Percentiles rank a stretch among this genome's conserved stretches.
phyloP scores from a whole-genome alignment of 2,113 vertebrate species.

The Ploceus nigricollis region DNA sequence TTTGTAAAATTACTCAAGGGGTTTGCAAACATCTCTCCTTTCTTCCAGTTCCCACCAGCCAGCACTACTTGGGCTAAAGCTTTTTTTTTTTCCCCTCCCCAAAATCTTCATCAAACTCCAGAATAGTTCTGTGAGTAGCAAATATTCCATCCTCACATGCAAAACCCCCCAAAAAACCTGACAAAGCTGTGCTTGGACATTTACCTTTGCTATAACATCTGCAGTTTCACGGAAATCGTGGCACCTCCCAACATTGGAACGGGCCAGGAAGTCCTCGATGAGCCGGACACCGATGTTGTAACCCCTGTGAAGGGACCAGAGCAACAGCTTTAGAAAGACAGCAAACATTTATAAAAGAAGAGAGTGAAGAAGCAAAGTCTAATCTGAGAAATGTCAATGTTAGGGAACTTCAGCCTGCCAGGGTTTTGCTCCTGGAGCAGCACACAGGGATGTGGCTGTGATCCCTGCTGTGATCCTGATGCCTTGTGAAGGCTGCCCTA shows the following conservation, averaged over 20 bases:
- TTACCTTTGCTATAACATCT: conserved; percentile 97
- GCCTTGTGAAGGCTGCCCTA: not conserved
- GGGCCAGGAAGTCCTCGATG: conserved; percentile 96
- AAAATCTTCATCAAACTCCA: not conserved
- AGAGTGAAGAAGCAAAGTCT: rapidly evolving
- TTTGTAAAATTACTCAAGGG: not conserved
- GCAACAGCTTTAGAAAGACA: not conserved
- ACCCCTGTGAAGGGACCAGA: conserved; percentile 79
- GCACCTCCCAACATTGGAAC: conserved; percentile 95
- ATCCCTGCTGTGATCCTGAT: not conserved
- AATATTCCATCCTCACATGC: not conserved
- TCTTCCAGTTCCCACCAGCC: not conserved
- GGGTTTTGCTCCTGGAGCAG: not conserved
- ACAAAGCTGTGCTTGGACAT: not conserved
- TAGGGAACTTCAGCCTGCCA: not conserved
- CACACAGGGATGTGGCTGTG: not conserved
- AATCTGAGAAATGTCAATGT: not conserved
- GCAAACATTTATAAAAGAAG: not conserved
- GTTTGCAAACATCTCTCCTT: not conserved
- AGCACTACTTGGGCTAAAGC: not conserved
- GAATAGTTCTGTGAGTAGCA: not conserved
- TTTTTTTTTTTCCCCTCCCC: not conserved
- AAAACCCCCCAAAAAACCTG: rapidly evolving
- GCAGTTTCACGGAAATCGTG: conserved; percentile 98
- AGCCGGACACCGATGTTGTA: conserved; percentile 98